Percentiles rank a stretch among this genome's conserved stretches.
Conservation (phyloP, 2,888 invertebrate genomes). For the Erynnis tages region DNA sequence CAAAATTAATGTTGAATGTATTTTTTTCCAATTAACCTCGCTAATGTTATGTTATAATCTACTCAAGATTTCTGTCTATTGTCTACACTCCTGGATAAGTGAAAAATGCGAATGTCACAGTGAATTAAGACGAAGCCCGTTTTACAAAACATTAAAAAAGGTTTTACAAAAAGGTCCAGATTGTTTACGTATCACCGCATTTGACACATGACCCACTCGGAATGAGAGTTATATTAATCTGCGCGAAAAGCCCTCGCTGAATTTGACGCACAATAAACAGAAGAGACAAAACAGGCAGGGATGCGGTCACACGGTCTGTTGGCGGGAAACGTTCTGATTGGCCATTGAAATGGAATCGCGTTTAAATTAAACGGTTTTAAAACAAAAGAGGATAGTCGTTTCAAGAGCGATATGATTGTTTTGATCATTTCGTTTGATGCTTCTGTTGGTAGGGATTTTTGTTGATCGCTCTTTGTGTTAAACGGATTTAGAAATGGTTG, state of each 20-base stretch:
- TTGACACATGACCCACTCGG: background rate
- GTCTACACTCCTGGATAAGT: no score
- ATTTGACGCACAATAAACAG: conserved; percentile 7
- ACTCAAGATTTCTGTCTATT: no score
- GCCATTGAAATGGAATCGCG: conserved; percentile 7
- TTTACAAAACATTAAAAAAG: no score
- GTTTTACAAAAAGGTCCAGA: background rate
- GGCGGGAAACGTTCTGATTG: background rate
- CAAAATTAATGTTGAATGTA: no score
- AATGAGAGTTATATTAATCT: background rate
- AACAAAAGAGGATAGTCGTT: background rate
- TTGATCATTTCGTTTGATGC: conserved; percentile 4
- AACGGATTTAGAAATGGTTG: background rate
- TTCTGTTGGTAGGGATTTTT: background rate
- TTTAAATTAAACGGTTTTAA: conserved; percentile 13
- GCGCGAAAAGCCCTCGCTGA: background rate
- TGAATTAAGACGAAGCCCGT: no score
- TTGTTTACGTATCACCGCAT: background rate
- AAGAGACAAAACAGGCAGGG: conserved; percentile 1
- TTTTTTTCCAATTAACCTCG: no score
- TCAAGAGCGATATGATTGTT: conserved; percentile 8
- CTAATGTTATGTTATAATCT: no score
- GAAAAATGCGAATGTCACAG: no score
- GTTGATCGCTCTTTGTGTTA: background rate
- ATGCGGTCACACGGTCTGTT: conserved; percentile 10